Conservation (phyloP, 2,113 vertebrate genomes). For the Cottus gobio region DNA sequence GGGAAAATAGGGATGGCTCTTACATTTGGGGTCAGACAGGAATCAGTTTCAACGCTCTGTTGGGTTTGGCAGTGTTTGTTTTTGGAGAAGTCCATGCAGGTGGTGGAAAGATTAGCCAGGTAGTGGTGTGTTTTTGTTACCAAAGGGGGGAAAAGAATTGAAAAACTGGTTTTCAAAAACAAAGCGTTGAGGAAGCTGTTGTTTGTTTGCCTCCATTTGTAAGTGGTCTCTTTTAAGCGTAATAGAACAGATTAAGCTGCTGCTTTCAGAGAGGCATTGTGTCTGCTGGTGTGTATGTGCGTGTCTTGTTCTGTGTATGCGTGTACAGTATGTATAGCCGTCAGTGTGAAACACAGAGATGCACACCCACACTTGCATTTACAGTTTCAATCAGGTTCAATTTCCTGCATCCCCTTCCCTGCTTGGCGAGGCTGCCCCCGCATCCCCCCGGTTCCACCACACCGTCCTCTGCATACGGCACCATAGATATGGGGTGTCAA, state of each 20-base stretch:
- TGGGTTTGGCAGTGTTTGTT: slow-evolving; percentile 66
- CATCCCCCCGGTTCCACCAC: slow-evolving; percentile 47
- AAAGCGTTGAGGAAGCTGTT: slow-evolving; percentile 34
- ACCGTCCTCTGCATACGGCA: slow-evolving; percentile 36
- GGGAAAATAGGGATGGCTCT: slow-evolving; percentile 51
- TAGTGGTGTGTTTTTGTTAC: slow-evolving; percentile 36
- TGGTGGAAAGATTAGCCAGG: slow-evolving; percentile 60
- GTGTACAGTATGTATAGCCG: background rate
- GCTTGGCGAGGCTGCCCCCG: slow-evolving; percentile 42
- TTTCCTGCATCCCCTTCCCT: slow-evolving; percentile 40
- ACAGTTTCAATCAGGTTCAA: slow-evolving; percentile 60
- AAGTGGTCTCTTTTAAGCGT: slow-evolving; percentile 31
- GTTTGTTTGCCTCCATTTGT: slow-evolving; percentile 39
- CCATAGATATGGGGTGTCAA: slow-evolving; percentile 61
- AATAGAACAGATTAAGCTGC: slow-evolving; percentile 38
- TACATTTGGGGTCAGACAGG: slow-evolving; percentile 55
- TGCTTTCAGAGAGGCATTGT: slow-evolving; percentile 4
- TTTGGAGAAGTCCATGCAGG: slow-evolving; percentile 57
- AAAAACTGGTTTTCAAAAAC: slow-evolving; percentile 36
- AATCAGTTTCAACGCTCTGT: slow-evolving; percentile 72
- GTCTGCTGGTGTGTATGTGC: slow-evolving; percentile 9
- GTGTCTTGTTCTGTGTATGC: slow-evolving; percentile 13
- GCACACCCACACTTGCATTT: slow-evolving; percentile 62
- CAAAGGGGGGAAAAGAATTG: slow-evolving; percentile 13
- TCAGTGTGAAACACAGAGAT: slow-evolving; percentile 43